Evolutionary conservation across 2,888 invertebrate species (phyloP), one percentile per base, ranked within the genome.

Genomic region (Macrophya alboannulata): DNA sequence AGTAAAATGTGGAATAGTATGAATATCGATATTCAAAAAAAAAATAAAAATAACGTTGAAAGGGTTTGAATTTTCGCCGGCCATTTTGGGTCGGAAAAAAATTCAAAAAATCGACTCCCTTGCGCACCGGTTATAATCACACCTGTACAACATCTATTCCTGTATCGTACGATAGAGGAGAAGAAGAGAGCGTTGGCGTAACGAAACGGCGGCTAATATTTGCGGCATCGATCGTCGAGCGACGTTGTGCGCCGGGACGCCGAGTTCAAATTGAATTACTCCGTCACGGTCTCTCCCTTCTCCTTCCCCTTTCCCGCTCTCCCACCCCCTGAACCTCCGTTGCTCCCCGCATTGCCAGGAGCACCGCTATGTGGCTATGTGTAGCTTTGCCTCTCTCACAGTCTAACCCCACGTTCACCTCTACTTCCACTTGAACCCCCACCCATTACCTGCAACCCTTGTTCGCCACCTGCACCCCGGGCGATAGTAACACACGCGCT

Each of bases 161-260:
- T 62, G 25, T 62, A 62, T 62, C 10, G 25, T 62, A 62, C 25
- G 21, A 62, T 25, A 68, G 15, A 37, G n/a, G 45, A 45, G 25
- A 37, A 45, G 25, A 37, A 25, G 68, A 17, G 21, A 25, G 68
- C 31, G 68, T 68, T 68, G 68, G 37, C 68, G 81, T 81, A 81
- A 81, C 81, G 62, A 81, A 81, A 81, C 81, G 81, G 81, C 81
- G 81, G 81, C 81, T 81, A 81, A 81, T 81, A 81, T 81, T 81
- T 81, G 81, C 81, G 81, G 81, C 81, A 81, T 81, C 81, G 81
- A 81, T 81, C 81, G 81, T 31, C 51, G 59, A 81, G 81, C 81
- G 81, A 81, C 81, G 81, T 37, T 62, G 62, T 62, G 81, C 81
- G 81, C 81, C 81, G 81, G 81, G 81, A 81, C 81, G 81, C 62